Evolutionary conservation across 2,113 vertebrate genomes (phyloP), one percentile per base, ranked within the genome.

Genomic region (Hipposideros armiger): DNA sequence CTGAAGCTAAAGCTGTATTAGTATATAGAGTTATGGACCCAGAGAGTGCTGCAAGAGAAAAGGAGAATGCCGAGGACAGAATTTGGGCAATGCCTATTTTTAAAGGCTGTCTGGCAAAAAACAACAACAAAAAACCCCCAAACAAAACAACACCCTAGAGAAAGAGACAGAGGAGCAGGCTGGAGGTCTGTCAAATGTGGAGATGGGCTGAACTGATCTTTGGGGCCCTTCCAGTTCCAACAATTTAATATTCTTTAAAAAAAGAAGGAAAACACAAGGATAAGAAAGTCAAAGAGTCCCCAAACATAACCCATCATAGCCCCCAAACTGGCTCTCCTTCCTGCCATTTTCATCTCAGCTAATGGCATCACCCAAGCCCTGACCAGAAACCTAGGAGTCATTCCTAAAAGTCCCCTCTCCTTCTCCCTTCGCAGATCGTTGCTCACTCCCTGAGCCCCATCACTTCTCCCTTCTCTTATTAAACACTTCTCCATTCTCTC

Each of bases 21-120:
- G 13, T n/a, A 0, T 8, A 3, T 30, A 58, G 40, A 60, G 24
- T 58, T 6, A 1, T 16, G n/a, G n/a, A 16, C 64, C n/a, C 20
- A 64, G 81, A 62, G n/a, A 13, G 11, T 0, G 0, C 10, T 36
- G 30, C 45, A 19, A 45, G 64, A 80, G 45, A 74, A 85, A 22
- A 47, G 13, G 78, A 45, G 24, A 52, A 42, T n/a, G 24, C n/a
- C 80, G 40, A 50, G 28, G 45, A 16, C 17, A 36, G 58, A 85
- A 9, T 50, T 58, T 32, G 30, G 17, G 19, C 14, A n/a, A 5
- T 58, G 8, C 60, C 7, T 52, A 22, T 20, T 64, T 91, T 45
- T 56, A 67, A 74, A 81, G 40, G n/a, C 7, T 86, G 4, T 24
- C 11, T 26, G 26, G 47, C 2, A 24, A 60, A 60, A 60, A 24